Percentiles rank a stretch among this genome's conserved stretches.
These are phyloP conservation scores for Aegypius monachus DNA, from an alignment of 2,113 vertebrate genomes.

Conservation along the genomic window DNA sequence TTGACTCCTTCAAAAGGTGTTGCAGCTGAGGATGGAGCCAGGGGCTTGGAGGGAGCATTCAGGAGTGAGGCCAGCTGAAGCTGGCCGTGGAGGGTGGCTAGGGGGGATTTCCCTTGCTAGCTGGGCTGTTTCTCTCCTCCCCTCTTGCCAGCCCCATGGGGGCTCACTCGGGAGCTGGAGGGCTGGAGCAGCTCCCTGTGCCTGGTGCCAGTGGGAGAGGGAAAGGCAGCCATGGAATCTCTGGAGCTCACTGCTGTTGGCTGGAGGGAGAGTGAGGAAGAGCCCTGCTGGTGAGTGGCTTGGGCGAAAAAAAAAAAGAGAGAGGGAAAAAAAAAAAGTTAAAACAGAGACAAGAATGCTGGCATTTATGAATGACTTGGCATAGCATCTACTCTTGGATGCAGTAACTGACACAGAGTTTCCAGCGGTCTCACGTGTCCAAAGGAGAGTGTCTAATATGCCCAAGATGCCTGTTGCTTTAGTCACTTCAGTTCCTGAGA, in stretches of 20 bases:
- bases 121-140: not conserved
- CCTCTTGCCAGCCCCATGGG: fast-evolving
- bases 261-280: not conserved
- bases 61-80: not conserved
- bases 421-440: constrained; percentile 32
- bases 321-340: not conserved
- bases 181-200: not conserved
- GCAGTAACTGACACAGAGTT: constrained; percentile 4
- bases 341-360: not conserved
- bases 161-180: fast-evolving
- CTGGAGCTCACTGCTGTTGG: not conserved
- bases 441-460: not conserved
- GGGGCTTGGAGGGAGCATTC: not conserved
- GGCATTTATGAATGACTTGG: constrained; percentile 36
- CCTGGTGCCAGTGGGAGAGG: not conserved
- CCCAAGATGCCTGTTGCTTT: constrained; percentile 23
- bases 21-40: not conserved
- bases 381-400: not conserved
- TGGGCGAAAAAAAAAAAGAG: not conserved
- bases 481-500: constrained; percentile 17
- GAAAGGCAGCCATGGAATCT: not conserved
- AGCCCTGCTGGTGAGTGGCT: not conserved
- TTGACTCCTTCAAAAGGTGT: not conserved
- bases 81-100: fast-evolving
- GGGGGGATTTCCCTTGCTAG: fast-evolving